Base-by-base conservation (phyloP, 2,888 invertebrate genomes). In the Acronicta leporina region DNA sequence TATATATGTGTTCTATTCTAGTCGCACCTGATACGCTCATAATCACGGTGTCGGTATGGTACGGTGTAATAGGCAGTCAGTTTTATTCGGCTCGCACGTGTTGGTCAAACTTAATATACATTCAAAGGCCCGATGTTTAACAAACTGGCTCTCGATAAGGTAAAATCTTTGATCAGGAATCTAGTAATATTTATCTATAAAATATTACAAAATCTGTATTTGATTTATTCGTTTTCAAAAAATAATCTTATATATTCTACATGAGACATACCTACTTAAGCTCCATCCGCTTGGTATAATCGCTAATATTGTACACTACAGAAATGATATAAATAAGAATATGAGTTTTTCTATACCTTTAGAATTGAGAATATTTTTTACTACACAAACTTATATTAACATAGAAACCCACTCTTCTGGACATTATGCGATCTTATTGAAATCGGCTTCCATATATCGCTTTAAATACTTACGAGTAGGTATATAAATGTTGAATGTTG, bases 51-150 rank as follows among this genome's bases (percentile, higher is more conserved):
- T 27, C 6, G 27, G 27, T 27, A 27, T 6, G 7, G 27, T 27
- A 27, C 27, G 27, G 27, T 27, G 27, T 27, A 27, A 27, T 27
- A 7, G 27, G 27, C 27, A 27, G 27, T 7, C 27, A 27, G 27
- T 6, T 27, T 27, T 7, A 66, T 59, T 65, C 35, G 16, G 35
- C 51, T 43, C 44, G n/a, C 66, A 54, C 51, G 38, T 53, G 71
- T 35, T 48, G 14, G 27, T 20, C 27, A 35, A 16, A 30, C 30
- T 46, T 41, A 2, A 35, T n/a, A 41, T 30, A 41, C 42, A 51
- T 20, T 41, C 40, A 16, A 15, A 42, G 44, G 40, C 8, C 27
- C 27, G 48, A 52, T 35, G 25, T 27, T 42, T 41, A 16, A 8
- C 16, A 33, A 43, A 51, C 43, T 48, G 45, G 42, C 14, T 53